Base-by-base conservation (phyloP, 2,797 vertebrate genomes). In the Cyprinella venusta region DNA sequence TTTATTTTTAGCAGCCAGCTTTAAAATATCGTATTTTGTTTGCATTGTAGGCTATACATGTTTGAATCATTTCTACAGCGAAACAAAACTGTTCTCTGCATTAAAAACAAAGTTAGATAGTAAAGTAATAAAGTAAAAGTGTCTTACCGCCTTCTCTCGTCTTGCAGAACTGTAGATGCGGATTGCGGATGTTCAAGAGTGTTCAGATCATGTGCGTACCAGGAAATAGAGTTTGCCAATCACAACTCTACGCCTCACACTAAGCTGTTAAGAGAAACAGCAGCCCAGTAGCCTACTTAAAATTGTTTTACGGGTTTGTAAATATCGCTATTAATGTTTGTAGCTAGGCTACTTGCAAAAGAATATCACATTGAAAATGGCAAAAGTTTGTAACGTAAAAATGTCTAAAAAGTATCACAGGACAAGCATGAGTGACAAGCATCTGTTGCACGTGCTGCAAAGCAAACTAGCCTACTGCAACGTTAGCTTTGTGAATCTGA, bases 171-270 rank as follows among this genome's bases (percentile, higher is more conserved):
- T 26, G 36, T 16, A n/a, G 72, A 82, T 59, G 81, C 81, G 72
- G 72, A 82, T 82, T 59, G 81, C 81, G 72, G 72, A 82, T 82
- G 63, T 82, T 54, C 8, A 30, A 68, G 26, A 59, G 8, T 15
- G 33, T n/a, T 82, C 63, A 68, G 61, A 54, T 68, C 71, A 68
- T 67, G 80, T 64, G 30, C 67, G 24, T 33, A 33, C 72, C 81
- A 82, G 81, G 81, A 82, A 82, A 76, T 42, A 40, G 50, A 68
- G 72, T 76, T 82, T 76, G 68, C 72, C 81, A 76, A 76, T 82
- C 81, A 82, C 81, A 76, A 68, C 36, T 68, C 64, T 38, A 81
- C 63, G 48, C 63, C n/a, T 52, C 45, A 24, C 45, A 52, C 45
- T 3, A 33, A 12, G 61, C 45, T 45, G 16, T 13, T 2, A 30